Conservation (phyloP, 2,113 vertebrate genomes). For the Oryzias woworae region DNA sequence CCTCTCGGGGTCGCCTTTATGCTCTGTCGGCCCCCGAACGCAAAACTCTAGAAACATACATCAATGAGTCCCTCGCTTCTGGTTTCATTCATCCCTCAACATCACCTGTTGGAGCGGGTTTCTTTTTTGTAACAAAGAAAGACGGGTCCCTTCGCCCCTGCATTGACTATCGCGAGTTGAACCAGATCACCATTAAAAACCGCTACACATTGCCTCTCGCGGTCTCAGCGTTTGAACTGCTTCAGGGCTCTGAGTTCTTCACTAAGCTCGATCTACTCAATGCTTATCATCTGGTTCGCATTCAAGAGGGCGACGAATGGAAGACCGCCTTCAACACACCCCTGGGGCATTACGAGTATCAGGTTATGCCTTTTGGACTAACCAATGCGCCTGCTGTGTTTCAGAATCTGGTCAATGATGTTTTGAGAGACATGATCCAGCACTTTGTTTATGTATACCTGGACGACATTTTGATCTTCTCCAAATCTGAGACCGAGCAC, state of each 20-base stretch:
- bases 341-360: not conserved
- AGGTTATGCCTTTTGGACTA: too few relatives aligned
- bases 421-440: too few relatives aligned
- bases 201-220: not conserved
- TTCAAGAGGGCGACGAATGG: not conserved
- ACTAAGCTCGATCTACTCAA: not conserved
- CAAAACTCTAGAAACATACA: not conserved
- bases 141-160: not conserved
- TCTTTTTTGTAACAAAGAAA: not conserved
- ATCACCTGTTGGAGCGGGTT: not conserved
- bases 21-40: too few relatives aligned
- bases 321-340: not conserved
- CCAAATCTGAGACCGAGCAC: not conserved
- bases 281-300: not conserved
- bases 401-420: too few relatives aligned
- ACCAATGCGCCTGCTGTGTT: too few relatives aligned
- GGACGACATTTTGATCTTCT: not conserved
- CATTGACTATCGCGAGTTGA: not conserved
- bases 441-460: not conserved
- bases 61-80: not conserved
- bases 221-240: not conserved
- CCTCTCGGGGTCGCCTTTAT: too few relatives aligned
- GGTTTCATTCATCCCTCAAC: not conserved
- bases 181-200: not conserved
- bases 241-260: not conserved